These are phyloP conservation scores for Mesembrinibis cayennensis DNA, from an alignment of 2,113 vertebrate genomes.

Conservation along the genomic window DNA sequence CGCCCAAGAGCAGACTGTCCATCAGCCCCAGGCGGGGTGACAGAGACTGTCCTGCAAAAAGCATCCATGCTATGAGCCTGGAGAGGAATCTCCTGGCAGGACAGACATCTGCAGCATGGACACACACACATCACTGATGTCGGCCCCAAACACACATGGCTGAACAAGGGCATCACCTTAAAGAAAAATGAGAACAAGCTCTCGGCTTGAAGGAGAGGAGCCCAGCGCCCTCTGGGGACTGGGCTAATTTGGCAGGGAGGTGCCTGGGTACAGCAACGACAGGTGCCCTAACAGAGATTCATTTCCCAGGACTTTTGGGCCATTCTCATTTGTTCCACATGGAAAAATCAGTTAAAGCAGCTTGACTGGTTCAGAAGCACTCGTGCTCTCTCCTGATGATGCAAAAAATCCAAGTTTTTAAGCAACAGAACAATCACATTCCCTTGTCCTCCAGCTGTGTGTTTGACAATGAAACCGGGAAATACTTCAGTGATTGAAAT, in stretches of 20 bases:
- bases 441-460: background rate
- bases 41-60: background rate
- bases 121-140: rapidly evolving
- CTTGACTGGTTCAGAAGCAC: background rate
- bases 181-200: background rate
- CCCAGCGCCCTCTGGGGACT: rapidly evolving
- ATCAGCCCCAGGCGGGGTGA: background rate
- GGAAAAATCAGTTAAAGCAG: background rate
- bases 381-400: background rate
- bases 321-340: background rate
- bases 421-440: background rate
- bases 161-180: background rate
- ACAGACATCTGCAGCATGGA: background rate
- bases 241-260: background rate
- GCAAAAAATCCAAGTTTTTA: background rate
- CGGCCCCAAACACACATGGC: no score
- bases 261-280: rapidly evolving
- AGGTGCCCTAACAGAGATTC: background rate
- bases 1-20: background rate
- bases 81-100: background rate
- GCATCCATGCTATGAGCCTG: background rate
- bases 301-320: background rate
- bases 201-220: background rate
- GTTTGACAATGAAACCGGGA: background rate
- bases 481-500: background rate